Evolutionary conservation across 2,888 invertebrate genomes (phyloP).

Genomic region (Dyspetes luteomarginatus): DNA sequence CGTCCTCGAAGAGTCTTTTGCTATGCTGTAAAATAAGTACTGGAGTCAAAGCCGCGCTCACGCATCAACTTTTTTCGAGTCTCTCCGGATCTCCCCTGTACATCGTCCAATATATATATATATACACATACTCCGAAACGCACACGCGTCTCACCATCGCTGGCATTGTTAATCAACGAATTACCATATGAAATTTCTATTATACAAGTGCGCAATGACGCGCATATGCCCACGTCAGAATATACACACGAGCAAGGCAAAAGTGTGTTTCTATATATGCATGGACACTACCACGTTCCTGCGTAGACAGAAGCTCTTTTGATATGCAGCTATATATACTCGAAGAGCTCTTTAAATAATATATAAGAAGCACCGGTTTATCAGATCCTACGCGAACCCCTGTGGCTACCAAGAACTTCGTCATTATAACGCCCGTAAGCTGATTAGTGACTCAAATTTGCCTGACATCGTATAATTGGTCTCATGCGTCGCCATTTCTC

Average conservation of each 20-base stretch:
- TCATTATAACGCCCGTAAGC: slow-evolving; percentile 80
- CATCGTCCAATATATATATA: slow-evolving; percentile 8
- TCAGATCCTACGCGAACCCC: slow-evolving; percentile 80
- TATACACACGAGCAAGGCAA: background rate
- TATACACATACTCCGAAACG: slow-evolving; percentile 26
- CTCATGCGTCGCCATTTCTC: slow-evolving; percentile 63
- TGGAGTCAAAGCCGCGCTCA: slow-evolving; percentile 31
- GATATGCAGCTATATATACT: slow-evolving; percentile 35
- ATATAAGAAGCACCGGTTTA: slow-evolving; percentile 78
- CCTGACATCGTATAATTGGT: slow-evolving; percentile 81
- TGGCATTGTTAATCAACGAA: slow-evolving; percentile 80
- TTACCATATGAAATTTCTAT: slow-evolving; percentile 80
- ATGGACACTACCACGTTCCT: slow-evolving; percentile 57
- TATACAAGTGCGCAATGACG: slow-evolving; percentile 67
- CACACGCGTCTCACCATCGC: slow-evolving; percentile 46
- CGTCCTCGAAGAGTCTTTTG: slow-evolving; percentile 17
- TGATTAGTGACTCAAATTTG: slow-evolving; percentile 82
- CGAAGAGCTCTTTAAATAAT: slow-evolving; percentile 73
- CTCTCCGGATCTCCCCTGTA: slow-evolving; percentile 31
- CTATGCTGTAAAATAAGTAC: slow-evolving; percentile 32
- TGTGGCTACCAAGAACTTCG: slow-evolving; percentile 74
- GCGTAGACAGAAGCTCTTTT: slow-evolving; percentile 54
- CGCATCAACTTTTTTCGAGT: slow-evolving; percentile 51
- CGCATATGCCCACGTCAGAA: slow-evolving; percentile 37
- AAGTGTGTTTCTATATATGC: background rate